phyloP scores from a whole-genome alignment of 2,888 invertebrate species.

The Neelides folsomi region DNA sequence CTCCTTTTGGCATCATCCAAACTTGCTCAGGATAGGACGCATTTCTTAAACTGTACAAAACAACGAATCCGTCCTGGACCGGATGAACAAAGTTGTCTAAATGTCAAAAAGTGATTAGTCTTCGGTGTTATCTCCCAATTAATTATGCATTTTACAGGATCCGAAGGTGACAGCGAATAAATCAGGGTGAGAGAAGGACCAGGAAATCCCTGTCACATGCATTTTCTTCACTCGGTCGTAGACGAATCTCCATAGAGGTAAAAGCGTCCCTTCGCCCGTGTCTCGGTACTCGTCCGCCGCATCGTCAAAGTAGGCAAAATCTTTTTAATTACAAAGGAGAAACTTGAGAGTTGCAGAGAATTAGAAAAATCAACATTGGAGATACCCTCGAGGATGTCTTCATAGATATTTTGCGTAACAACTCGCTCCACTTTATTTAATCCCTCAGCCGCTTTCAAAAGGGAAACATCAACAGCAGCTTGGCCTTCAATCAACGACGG shows the following conservation, averaged over 20 bases:
- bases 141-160: conserved; percentile 47
- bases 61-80: conserved; percentile 60
- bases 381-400: conserved; percentile 69
- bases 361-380: not conserved
- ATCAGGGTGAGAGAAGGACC: conserved; percentile 78
- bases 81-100: conserved; percentile 75
- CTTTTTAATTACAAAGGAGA: conserved; percentile 40
- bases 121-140: no score
- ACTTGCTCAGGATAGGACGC: conserved; percentile 83
- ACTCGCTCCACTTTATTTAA: conserved; percentile 68
- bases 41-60: conserved; percentile 81
- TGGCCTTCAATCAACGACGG: no score
- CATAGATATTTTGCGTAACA: conserved; percentile 85
- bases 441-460: no score
- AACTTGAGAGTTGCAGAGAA: not conserved
- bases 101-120: conserved; percentile 30
- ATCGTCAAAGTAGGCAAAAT: conserved; percentile 92
- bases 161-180: conserved; percentile 82
- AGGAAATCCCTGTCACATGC: conserved; percentile 70
- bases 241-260: conserved; percentile 83
- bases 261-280: conserved; percentile 66
- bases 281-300: conserved; percentile 85
- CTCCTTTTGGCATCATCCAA: conserved; percentile 66
- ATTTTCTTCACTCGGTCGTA: conserved; percentile 71
- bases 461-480: not conserved